Evolutionary conservation across 2,888 invertebrate species (phyloP), one percentile per base, ranked within the genome.

Genomic region (Cyrtodaria siliqua): DNA sequence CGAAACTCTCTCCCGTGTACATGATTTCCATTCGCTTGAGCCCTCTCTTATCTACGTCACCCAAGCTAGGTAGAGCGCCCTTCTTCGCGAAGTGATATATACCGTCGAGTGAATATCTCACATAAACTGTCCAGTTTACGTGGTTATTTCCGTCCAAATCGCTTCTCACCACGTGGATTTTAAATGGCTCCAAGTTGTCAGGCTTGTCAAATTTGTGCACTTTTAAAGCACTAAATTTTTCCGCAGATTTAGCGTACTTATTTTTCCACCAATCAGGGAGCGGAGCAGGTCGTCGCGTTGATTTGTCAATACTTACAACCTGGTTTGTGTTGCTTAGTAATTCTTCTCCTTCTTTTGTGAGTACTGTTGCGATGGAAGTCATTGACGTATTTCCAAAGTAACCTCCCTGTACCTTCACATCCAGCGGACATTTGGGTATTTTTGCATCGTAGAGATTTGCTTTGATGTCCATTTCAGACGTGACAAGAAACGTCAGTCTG

Each of bases 201-300:
- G 90, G 89, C 18, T 77, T 75, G 3, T 56, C 53, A 23, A 86
- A 57, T 42, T 74, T 79, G 6, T 72, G 76, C 9, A 67, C 74
- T 53, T 82, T 83, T 27, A 90, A 69, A 26, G 87, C 67, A 38
- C 72, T 49, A 38, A 79, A 70, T 2, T 42, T 50, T 70, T 63
- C 73, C 6, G 71, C 85, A 23, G 74, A 63, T 44, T 71, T 60
- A 0, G 73, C 74, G 66, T 90, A 89, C 74, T 89, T 87, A n/a
- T 81, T 69, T 33, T 75, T 82, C 91, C 91, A 92, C 90, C 90
- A 90, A 24, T 86, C 88, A 4, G 90, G 88, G 20, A 90, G 66
- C 0, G 86, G 78, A 9, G 66, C 81, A 3, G 91, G 90, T 66
- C 85, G 83, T 12, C 91, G 76, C 2, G 90, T 87, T 14, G 61